Evolutionary conservation across 2,888 invertebrate genomes (phyloP), one percentile per base, ranked within the genome.

Genomic region (Ichneumoninae sp.): DNA sequence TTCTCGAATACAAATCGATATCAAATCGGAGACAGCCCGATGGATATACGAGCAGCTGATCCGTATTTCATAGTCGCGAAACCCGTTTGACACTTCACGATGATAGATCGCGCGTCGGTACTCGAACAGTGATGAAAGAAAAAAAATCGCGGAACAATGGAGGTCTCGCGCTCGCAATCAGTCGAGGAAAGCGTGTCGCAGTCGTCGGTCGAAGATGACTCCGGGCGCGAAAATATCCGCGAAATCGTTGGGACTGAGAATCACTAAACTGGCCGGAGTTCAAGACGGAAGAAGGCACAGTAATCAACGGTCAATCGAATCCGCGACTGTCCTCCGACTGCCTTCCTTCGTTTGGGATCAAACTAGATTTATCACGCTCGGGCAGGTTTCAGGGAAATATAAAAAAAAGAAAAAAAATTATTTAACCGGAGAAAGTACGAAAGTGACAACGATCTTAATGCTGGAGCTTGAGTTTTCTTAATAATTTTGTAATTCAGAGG

Each of bases 231-330:
- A 83, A 83, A 78, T 73, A 78, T 73, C 73, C 68, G 50, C 44
- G 52, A 30, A 68, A 50, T 83, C 66, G n/a, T 19, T 8, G 36
- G n/a, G 19, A 40, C 16, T 10, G 6, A 19, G n/a, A 40, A 22
- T 26, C 50, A 47, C 19, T n/a, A 33, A 50, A 80, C 44, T 75
- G 33, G 70, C 52, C 36, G 44, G 40, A 81, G 63, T 84, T 81
- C 63, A 81, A 81, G 30, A 73, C 65, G 52, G 69, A 68, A 78
- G 73, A 81, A 70, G 77, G 60, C 73, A 78, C 76, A 76, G 83
- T 83, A 77, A 83, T 83, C 80, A 83, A 71, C 50, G 83, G 57
- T 68, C 70, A n/a, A 66, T 80, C 79, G 80, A 79, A 74, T 57
- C 57, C 26, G 19, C 47, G 36, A 22, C 75, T 54, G 75, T 44